Percentiles rank a stretch among this genome's conserved stretches.
Evolutionary conservation across 2,888 invertebrate species (phyloP).

Genomic region (Selenia dentaria): DNA sequence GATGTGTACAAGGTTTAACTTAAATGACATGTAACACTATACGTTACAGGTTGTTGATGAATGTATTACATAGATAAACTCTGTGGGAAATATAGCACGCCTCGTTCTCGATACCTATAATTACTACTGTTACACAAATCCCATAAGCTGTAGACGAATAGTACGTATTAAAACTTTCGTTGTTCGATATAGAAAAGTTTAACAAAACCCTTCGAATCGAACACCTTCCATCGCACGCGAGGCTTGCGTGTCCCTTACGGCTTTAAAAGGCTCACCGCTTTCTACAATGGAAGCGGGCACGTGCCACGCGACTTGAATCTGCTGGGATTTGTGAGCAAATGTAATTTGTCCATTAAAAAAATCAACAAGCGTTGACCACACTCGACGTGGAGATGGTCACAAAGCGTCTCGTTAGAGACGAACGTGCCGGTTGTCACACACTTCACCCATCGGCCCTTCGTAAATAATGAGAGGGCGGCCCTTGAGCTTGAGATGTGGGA

Average conservation of each 20-base stretch:
- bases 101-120: slow-evolving; percentile 4
- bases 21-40: too few species aligned
- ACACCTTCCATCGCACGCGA: slow-evolving; percentile 59
- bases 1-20: neutral
- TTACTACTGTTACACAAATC: slow-evolving; percentile 22
- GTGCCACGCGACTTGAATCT: slow-evolving; percentile 56
- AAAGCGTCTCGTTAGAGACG: slow-evolving; percentile 84
- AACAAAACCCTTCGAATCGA: slow-evolving; percentile 37
- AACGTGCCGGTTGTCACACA: slow-evolving; percentile 83
- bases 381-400: slow-evolving; percentile 76
- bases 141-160: slow-evolving; percentile 18
- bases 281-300: slow-evolving; percentile 50
- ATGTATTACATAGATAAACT: neutral
- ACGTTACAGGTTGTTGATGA: too few species aligned
- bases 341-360: slow-evolving; percentile 83
- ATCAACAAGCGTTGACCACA: slow-evolving; percentile 79
- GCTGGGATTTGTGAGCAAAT: slow-evolving; percentile 65
- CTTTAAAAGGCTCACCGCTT: slow-evolving; percentile 70
- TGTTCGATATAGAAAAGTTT: slow-evolving; percentile 31
- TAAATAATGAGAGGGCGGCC: slow-evolving; percentile 81
- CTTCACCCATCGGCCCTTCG: slow-evolving; percentile 82
- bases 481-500: slow-evolving; percentile 51
- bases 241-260: slow-evolving; percentile 57
- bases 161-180: slow-evolving; percentile 22
- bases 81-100: slow-evolving; percentile 24